A percentile compares a stretch with the other conserved stretches of the same genome.
These are phyloP conservation scores for Knipowitschia caucasica DNA, from an alignment of 2,797 vertebrate genomes.

Conservation along the genomic window DNA sequence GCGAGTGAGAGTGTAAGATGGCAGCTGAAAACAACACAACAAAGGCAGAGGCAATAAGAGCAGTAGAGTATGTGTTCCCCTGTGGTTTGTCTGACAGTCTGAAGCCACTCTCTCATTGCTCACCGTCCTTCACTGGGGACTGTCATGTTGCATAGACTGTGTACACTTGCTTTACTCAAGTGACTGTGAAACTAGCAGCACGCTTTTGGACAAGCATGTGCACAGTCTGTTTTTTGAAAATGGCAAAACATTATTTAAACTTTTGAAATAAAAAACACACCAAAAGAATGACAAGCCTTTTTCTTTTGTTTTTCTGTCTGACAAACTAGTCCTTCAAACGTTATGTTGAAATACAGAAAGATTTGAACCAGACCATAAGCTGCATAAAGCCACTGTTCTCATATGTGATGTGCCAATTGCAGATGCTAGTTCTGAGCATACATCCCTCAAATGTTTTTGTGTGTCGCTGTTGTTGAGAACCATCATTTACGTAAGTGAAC, in stretches of 20 bases:
- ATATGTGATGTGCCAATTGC: too few relatives aligned
- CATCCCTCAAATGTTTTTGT: too few relatives aligned
- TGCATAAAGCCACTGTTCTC: too few relatives aligned
- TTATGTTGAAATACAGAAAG: too few relatives aligned
- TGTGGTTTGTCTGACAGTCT: conserved; percentile 57
- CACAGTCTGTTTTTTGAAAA: background rate
- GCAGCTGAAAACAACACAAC: conserved; percentile 47
- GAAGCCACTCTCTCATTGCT: conserved; percentile 55
- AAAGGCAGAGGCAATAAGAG: conserved; percentile 51
- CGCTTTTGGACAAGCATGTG: conserved; percentile 10
- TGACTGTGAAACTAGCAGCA: conserved; percentile 11
- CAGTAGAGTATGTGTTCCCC: conserved; percentile 48
- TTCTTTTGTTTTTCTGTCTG: too few relatives aligned
- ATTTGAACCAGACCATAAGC: too few relatives aligned
- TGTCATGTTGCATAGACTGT: conserved; percentile 39
- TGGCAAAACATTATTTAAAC: background rate
- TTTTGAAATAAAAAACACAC: background rate
- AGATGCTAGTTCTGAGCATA: too few relatives aligned
- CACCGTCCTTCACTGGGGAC: conserved; percentile 49
- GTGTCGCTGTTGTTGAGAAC: too few relatives aligned
- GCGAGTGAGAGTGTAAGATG: conserved; percentile 38
- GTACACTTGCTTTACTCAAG: conserved; percentile 17
- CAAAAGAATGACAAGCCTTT: too few relatives aligned
- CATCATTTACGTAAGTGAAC: too few relatives aligned
- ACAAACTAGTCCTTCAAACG: too few relatives aligned